Percentiles rank a stretch among this genome's conserved stretches.
phyloP scores from a whole-genome alignment of 2,888 invertebrate species.

The Iselma pallidipennis region DNA sequence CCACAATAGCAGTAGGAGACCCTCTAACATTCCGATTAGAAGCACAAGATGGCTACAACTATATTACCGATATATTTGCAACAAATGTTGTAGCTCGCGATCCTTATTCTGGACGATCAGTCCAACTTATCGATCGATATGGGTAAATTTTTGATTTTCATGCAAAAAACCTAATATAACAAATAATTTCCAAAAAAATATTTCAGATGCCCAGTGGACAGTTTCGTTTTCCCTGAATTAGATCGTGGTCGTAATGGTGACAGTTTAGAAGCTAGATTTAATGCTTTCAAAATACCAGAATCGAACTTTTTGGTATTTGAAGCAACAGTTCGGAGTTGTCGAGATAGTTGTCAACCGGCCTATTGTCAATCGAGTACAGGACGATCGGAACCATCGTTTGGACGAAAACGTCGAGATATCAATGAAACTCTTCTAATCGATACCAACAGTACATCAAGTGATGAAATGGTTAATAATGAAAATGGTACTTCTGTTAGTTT shows the following conservation, averaged over 20 bases:
- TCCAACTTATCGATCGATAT: conserved; percentile 85
- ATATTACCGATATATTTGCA: conserved; percentile 87
- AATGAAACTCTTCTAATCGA: conserved; percentile 48
- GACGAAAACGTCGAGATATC: conserved; percentile 66
- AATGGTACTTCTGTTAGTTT: conserved; percentile 49
- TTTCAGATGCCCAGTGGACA: conserved; percentile 86
- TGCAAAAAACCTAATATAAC: background rate
- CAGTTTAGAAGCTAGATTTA: conserved; percentile 87
- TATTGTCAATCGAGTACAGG: conserved; percentile 79
- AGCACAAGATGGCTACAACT: conserved; percentile 87
- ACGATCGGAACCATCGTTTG: conserved; percentile 81
- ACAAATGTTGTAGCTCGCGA: conserved; percentile 91
- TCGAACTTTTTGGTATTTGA: conserved; percentile 93
- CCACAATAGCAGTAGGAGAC: conserved; percentile 92
- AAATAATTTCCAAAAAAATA: conserved; percentile 37
- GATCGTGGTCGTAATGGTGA: conserved; percentile 85
- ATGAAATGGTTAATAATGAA: conserved; percentile 12
- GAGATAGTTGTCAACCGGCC: conserved; percentile 89
- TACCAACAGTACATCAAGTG: conserved; percentile 35
- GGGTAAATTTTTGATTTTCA: conserved; percentile 64
- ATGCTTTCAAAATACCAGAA: conserved; percentile 93
- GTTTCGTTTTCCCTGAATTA: conserved; percentile 88
- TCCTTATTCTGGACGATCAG: conserved; percentile 88
- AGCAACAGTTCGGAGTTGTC: conserved; percentile 86
- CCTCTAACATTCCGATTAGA: conserved; percentile 87